These are phyloP conservation scores for Scortum barcoo DNA, from an alignment of 2,113 vertebrate species.

Conservation along the genomic window DNA sequence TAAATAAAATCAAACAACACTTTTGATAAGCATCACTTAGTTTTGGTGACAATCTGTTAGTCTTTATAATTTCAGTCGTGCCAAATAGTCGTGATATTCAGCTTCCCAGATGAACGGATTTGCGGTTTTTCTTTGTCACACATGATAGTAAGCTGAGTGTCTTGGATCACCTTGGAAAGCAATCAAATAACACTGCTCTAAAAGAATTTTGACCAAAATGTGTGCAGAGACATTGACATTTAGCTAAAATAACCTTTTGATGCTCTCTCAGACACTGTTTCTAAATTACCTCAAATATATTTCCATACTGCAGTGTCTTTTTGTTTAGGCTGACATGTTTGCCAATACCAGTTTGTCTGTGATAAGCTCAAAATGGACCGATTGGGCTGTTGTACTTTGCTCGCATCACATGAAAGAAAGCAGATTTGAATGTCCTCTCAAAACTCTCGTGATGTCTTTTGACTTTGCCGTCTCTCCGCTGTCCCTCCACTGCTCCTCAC, in stretches of 20 bases:
- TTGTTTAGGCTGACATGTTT: neutral
- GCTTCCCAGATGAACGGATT: neutral
- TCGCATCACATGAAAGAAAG: neutral
- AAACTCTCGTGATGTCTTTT: neutral
- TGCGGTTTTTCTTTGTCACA: neutral
- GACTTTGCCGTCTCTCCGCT: neutral
- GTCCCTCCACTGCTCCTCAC: slow-evolving; percentile 35
- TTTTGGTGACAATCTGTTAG: neutral
- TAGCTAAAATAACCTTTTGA: no score
- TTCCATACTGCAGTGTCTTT: no score
- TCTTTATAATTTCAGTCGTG: neutral
- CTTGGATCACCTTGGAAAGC: neutral
- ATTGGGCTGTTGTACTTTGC: neutral
- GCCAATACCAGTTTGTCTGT: neutral
- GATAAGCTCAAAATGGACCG: neutral
- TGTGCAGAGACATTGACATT: no score
- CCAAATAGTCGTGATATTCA: neutral
- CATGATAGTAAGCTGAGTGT: neutral
- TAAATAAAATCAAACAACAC: no score
- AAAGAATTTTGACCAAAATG: no score
- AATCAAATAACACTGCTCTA: no score
- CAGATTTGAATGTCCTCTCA: neutral
- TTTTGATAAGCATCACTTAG: neutral
- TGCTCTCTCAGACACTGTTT: neutral
- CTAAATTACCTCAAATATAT: neutral